These are phyloP conservation scores for Cassiopea xamachana DNA, from an alignment of 30 jellyfish, hydroid and myxozoan genomes.

Conservation along the genomic window DNA sequence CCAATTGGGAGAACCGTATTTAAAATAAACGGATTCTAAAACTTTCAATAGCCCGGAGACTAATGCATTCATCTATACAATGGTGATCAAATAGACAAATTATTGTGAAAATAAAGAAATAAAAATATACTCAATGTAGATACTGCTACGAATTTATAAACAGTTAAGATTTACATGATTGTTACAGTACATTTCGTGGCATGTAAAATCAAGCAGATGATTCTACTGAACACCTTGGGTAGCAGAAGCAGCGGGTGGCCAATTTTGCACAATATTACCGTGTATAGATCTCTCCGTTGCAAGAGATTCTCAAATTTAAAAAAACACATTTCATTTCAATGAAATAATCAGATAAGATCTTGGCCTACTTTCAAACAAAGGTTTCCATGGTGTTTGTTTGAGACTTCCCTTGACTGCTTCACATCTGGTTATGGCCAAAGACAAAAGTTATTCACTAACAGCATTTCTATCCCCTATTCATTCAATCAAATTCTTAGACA, in stretches of 20 bases:
- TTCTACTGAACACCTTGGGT: not conserved
- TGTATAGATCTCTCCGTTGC: constrained; percentile 16
- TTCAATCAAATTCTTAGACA: constrained; percentile 39
- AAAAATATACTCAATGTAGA: too few relatives aligned
- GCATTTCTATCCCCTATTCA: constrained; percentile 27
- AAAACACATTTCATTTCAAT: constrained; percentile 54
- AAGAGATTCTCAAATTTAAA: constrained; percentile 20
- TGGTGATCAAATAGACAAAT: too few relatives aligned
- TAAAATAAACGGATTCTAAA: too few relatives aligned
- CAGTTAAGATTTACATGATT: too few relatives aligned
- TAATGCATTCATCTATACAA: too few relatives aligned
- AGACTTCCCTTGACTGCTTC: constrained; percentile 44
- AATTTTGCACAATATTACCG: constrained; percentile 11
- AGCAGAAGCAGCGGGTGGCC: constrained; percentile 39
- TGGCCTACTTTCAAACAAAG: constrained; percentile 38
- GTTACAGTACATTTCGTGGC: too few relatives aligned
- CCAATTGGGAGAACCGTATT: too few relatives aligned
- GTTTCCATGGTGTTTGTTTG: constrained; percentile 30
- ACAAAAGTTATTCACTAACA: constrained; percentile 32
- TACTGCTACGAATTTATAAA: too few relatives aligned
- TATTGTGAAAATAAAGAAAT: too few relatives aligned
- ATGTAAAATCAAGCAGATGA: too few relatives aligned
- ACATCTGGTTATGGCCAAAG: constrained; percentile 44
- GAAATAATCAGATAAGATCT: constrained; percentile 40
- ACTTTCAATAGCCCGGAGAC: too few relatives aligned